These are phyloP conservation scores for Ophraella communa DNA, from an alignment of 2,888 invertebrate species.

Conservation along the genomic window DNA sequence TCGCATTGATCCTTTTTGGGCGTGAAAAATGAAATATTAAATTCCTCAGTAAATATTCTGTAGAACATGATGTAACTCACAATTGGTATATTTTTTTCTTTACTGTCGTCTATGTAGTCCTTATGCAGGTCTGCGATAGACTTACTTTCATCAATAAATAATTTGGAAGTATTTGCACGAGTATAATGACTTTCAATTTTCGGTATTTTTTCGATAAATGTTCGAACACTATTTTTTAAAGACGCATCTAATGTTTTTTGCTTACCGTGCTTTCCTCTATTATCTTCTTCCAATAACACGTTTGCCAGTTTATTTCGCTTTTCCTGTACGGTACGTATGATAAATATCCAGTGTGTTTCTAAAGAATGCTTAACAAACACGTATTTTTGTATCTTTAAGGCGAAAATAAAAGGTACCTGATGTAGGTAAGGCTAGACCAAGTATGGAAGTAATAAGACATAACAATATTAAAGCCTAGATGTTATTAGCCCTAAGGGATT, in stretches of 20 bases:
- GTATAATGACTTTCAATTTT: neutral
- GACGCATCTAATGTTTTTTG: neutral
- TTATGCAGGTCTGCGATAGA: neutral
- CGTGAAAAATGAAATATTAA: slow-evolving; percentile 34
- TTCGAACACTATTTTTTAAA: neutral
- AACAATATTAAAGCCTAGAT: no score
- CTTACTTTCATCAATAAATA: neutral
- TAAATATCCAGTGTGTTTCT: neutral
- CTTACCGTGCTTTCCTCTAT: neutral
- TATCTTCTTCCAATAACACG: neutral
- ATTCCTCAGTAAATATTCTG: slow-evolving; percentile 32
- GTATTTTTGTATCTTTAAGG: neutral
- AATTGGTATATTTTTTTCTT: slow-evolving; percentile 17
- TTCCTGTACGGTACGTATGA: neutral
- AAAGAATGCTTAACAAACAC: neutral
- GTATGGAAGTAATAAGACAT: no score
- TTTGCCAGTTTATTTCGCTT: neutral
- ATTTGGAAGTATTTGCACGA: neutral
- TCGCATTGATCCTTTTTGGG: slow-evolving; percentile 25
- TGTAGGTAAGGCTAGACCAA: no score
- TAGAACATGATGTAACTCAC: slow-evolving; percentile 32
- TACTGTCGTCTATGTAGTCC: neutral
- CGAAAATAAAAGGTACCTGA: neutral
- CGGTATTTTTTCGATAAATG: neutral
- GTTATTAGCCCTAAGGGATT: no score